These are phyloP conservation scores for Galleria mellonella DNA, from an alignment of 1,140 invertebrate genomes.

Conservation along the genomic window DNA sequence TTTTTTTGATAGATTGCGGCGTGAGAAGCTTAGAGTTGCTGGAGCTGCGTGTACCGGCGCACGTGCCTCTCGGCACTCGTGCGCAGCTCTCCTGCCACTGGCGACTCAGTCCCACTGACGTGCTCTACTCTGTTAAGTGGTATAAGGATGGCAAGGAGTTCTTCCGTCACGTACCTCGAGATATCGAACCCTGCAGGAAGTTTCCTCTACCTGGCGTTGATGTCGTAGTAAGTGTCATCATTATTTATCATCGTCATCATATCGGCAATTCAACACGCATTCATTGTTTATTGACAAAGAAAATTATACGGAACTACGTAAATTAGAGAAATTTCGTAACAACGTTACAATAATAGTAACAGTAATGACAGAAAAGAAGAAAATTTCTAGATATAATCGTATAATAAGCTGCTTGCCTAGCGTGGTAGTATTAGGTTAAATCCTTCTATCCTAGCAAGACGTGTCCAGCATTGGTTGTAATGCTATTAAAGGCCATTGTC, in stretches of 20 bases:
- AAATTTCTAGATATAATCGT: no score
- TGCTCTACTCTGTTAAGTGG: slow-evolving; percentile 90
- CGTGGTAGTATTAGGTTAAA: no score
- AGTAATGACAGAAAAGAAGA: no score
- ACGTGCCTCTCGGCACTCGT: slow-evolving; percentile 79
- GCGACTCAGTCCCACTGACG: slow-evolving; percentile 85
- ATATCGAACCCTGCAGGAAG: slow-evolving; percentile 81
- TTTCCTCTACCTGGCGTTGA: slow-evolving; percentile 85
- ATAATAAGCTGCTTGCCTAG: background rate
- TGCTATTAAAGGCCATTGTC: no score
- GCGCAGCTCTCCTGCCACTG: slow-evolving; percentile 85
- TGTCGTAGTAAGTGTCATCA: slow-evolving; percentile 79
- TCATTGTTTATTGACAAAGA: no score
- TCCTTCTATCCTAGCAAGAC: no score
- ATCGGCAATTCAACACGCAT: no score
- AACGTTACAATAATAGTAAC: no score
- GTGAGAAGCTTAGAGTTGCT: slow-evolving; percentile 76
- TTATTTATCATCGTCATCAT: no score
- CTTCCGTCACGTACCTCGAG: slow-evolving; percentile 86
- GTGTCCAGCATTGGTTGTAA: no score
- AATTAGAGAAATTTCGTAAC: no score
- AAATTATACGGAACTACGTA: no score
- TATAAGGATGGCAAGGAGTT: slow-evolving; percentile 92
- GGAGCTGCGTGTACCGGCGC: slow-evolving; percentile 79
- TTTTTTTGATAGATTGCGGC: slow-evolving; percentile 34